Conservation (phyloP, 2,113 vertebrate species). For the Pachypanchax playfairii region DNA sequence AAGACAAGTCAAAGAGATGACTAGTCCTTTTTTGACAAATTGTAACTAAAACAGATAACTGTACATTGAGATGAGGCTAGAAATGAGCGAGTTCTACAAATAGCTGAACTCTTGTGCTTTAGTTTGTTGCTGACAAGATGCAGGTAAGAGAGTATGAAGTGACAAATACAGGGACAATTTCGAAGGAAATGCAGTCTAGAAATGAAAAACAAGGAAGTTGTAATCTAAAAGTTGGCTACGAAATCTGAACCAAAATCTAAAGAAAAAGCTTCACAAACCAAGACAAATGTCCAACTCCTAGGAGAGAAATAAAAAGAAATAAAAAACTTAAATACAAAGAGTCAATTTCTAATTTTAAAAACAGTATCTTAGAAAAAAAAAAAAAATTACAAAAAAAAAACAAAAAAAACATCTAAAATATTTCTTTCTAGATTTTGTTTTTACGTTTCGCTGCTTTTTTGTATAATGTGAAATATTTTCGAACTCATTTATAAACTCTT, state of each 20-base stretch:
- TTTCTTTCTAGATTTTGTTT: not conserved
- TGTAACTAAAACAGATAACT: too few relatives aligned
- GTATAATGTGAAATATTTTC: not conserved
- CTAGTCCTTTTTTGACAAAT: constrained; percentile 26
- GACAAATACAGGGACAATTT: constrained; percentile 2
- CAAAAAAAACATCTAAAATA: too few relatives aligned
- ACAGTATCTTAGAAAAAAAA: too few relatives aligned
- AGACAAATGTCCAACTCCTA: too few relatives aligned
- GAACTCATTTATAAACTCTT: not conserved
- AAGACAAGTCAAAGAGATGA: constrained; percentile 26
- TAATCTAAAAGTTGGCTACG: too few relatives aligned
- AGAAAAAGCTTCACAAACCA: too few relatives aligned
- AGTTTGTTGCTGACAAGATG: constrained; percentile 15
- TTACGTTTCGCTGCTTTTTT: not conserved
- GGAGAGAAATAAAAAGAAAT: too few relatives aligned
- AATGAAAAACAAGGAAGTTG: too few relatives aligned
- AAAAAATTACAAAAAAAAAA: too few relatives aligned
- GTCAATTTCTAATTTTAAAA: too few relatives aligned
- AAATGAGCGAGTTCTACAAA: constrained; percentile 35
- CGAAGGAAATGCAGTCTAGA: not conserved
- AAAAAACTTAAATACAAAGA: too few relatives aligned
- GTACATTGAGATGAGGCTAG: constrained; percentile 18
- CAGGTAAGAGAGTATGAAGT: constrained; percentile 6
- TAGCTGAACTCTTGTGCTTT: constrained; percentile 15
- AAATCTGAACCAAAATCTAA: too few relatives aligned